phyloP scores from a whole-genome alignment of 2,888 invertebrate genomes.

The Furcula furcula region DNA sequence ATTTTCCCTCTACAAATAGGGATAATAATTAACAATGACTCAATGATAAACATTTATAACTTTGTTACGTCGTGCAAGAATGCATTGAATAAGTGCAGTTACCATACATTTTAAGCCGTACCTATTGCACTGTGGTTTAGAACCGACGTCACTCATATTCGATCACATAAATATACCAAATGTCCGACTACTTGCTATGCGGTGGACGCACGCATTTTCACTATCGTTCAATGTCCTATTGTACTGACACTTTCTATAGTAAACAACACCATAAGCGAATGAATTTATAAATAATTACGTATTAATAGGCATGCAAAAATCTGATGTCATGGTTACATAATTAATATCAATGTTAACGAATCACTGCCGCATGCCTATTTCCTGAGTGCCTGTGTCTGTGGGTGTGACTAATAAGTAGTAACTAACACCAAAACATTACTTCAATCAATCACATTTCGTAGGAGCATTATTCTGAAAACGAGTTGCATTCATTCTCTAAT shows the following conservation, averaged over 20 bases:
- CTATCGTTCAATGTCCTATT: slow-evolving; percentile 74
- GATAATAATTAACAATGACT: neutral
- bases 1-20: no score
- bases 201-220: slow-evolving; percentile 55
- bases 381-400: slow-evolving; percentile 18
- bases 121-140: slow-evolving; percentile 17
- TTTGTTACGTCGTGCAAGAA: no score
- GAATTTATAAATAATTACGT: slow-evolving; percentile 44
- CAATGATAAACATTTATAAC: no score
- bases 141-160: slow-evolving; percentile 27
- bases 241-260: slow-evolving; percentile 71
- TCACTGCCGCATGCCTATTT: slow-evolving; percentile 12
- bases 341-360: slow-evolving; percentile 16
- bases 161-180: slow-evolving; percentile 36
- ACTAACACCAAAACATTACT: slow-evolving; percentile 20
- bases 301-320: slow-evolving; percentile 28
- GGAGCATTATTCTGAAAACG: no score
- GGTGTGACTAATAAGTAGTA: slow-evolving; percentile 13
- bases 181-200: slow-evolving; percentile 56
- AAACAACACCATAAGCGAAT: slow-evolving; percentile 46
- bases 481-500: no score
- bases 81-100: slow-evolving; percentile 17
- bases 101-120: slow-evolving; percentile 18
- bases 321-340: slow-evolving; percentile 39
- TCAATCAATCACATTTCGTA: slow-evolving; percentile 6